Evolutionary conservation across 1,140 invertebrate genomes (phyloP).

Genomic region (Drosophila carrolli): DNA sequence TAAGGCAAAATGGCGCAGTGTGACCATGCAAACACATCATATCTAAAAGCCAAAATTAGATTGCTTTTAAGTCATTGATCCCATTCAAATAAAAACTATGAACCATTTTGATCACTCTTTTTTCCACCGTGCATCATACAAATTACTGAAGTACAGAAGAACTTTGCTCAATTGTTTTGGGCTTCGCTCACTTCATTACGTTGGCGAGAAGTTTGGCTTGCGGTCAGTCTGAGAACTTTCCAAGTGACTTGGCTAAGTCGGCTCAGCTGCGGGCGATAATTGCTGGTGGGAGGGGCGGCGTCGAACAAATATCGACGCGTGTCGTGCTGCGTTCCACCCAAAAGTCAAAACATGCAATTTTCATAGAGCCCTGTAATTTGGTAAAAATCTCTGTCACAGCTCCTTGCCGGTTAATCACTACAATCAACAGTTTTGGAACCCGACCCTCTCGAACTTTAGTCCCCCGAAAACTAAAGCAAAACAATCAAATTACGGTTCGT

Average conservation of each 20-base stretch:
- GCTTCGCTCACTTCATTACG: constrained; percentile 64
- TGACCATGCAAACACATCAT: not conserved
- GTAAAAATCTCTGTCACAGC: constrained; percentile 55
- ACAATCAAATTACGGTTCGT: constrained; percentile 74
- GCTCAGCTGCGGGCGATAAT: constrained; percentile 61
- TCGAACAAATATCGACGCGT: constrained; percentile 47
- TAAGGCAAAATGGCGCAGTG: not conserved
- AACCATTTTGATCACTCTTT: not conserved
- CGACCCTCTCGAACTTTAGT: constrained; percentile 3
- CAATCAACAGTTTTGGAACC: constrained; percentile 72
- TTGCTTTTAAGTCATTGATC: no score
- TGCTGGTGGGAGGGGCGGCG: constrained; percentile 8
- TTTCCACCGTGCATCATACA: not conserved
- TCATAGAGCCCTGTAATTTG: constrained; percentile 62
- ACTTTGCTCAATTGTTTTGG: constrained; percentile 48
- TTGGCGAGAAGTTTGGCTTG: constrained; percentile 27
- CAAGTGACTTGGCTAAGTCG: constrained; percentile 77
- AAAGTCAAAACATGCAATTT: constrained; percentile 79
- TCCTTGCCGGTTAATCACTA: constrained; percentile 73
- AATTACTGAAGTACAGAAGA: constrained; percentile 17
- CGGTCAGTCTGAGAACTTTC: constrained; percentile 64
- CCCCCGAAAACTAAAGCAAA: constrained; percentile 33
- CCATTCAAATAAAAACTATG: no score
- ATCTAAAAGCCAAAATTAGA: no score
- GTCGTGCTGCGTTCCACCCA: constrained; percentile 35